Evolutionary conservation across 2,113 vertebrate genomes (phyloP).

Genomic region (Haemorhous mexicanus): DNA sequence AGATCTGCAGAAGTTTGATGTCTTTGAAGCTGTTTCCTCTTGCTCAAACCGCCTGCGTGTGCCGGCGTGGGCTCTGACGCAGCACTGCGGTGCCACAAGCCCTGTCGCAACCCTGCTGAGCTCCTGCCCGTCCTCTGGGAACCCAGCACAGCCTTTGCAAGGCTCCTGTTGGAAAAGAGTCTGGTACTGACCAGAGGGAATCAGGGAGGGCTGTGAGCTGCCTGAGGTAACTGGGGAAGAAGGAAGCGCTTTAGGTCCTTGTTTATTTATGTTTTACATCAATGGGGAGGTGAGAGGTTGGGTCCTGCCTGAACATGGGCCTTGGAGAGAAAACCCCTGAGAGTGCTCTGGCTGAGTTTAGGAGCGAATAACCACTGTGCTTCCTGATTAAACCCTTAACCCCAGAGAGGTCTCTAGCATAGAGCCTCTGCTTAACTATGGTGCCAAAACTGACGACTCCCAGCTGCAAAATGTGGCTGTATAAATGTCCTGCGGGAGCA

Average conservation of each 20-base stretch:
- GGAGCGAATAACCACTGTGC: not conserved
- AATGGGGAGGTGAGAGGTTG: not conserved
- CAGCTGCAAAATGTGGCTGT: not conserved
- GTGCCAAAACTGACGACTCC: not conserved
- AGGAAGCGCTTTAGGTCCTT: not conserved
- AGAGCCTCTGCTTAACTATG: not conserved
- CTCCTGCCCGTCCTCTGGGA: not conserved
- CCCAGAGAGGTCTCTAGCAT: not conserved
- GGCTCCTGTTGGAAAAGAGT: not conserved
- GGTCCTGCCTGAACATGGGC: not conserved
- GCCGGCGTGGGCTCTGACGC: rapidly evolving
- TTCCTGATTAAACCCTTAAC: not conserved
- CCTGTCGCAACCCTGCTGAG: not conserved
- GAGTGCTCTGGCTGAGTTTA: not conserved
- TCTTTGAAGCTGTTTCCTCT: not conserved
- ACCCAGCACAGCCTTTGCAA: not conserved
- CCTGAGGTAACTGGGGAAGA: not conserved
- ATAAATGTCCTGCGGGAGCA: rapidly evolving
- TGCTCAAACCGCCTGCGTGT: not conserved
- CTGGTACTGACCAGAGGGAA: not conserved
- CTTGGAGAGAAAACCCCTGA: not conserved
- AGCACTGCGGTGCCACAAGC: rapidly evolving
- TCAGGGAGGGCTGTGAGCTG: not conserved
- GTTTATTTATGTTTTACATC: not conserved
- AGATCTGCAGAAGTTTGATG: not conserved